Evolutionary conservation across 2,797 vertebrate species (phyloP).

Genomic region (Cynopterus sphinx): DNA sequence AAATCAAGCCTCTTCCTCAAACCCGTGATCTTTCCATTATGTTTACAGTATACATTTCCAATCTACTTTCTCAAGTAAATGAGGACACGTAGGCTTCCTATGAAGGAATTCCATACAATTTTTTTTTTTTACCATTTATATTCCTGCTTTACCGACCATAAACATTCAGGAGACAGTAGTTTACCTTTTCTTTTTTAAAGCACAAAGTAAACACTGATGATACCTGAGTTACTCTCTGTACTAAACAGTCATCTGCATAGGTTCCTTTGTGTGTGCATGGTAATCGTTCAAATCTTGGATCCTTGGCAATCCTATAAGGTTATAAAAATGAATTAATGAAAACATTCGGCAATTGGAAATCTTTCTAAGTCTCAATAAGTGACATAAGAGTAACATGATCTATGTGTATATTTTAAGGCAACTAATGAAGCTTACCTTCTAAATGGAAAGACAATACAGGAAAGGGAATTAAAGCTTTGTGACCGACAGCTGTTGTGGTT

Average conservation of each 20-base stretch:
- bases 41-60: not conserved
- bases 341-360: not conserved
- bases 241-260: conserved; percentile 98
- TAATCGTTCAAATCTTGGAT: conserved; percentile 95
- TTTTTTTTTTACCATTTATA: not conserved
- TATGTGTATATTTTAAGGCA: conserved; percentile 6
- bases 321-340: conserved; percentile 26
- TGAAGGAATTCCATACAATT: not conserved
- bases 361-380: not conserved
- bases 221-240: conserved; percentile 98
- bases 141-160: conserved; percentile 21
- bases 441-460: not conserved
- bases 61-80: not conserved
- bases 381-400: conserved; percentile 31
- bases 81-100: not conserved
- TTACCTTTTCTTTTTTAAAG: not conserved
- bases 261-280: conserved; percentile 97
- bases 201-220: not conserved
- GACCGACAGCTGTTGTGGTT: not conserved
- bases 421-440: not conserved
- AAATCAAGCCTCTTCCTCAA: not conserved
- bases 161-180: not conserved
- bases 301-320: conserved; percentile 94
- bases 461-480: not conserved
- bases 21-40: not conserved